Conservation (phyloP, 2,888 invertebrate genomes). For the Phorcus lineatus region DNA sequence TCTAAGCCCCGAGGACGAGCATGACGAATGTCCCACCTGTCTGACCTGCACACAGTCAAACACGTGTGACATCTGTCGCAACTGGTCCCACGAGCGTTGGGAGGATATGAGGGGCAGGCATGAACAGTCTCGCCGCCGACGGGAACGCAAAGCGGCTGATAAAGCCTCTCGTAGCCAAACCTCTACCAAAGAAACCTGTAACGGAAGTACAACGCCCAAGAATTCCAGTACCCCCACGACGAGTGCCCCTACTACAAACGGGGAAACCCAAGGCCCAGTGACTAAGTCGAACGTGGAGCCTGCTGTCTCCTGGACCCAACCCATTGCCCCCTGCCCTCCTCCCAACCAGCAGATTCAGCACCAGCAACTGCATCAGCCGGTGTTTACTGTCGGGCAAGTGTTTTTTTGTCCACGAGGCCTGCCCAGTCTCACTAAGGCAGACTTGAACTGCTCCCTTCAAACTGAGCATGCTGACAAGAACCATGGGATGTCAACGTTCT, state of each 20-base stretch:
- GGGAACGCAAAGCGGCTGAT: conserved; percentile 18
- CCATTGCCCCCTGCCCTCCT: conserved; percentile 20
- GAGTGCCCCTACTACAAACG: neutral
- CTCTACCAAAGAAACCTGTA: conserved; percentile 2
- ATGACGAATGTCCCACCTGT: conserved; percentile 22
- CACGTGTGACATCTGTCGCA: conserved; percentile 18
- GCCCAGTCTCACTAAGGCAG: conserved; percentile 25
- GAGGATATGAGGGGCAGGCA: conserved; percentile 18
- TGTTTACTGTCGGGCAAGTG: conserved; percentile 23
- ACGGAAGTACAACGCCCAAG: neutral
- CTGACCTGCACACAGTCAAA: conserved; percentile 19
- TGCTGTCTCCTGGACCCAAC: conserved; percentile 4
- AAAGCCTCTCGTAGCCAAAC: conserved; percentile 21
- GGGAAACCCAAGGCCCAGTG: neutral
- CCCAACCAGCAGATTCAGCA: neutral
- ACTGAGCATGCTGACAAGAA: conserved; percentile 20
- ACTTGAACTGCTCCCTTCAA: conserved; percentile 16
- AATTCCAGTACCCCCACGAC: neutral
- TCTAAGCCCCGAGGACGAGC: conserved; percentile 18
- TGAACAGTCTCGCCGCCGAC: conserved; percentile 14
- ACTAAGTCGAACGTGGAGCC: neutral
- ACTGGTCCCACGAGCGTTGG: conserved; percentile 17
- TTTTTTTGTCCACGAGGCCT: conserved; percentile 23
- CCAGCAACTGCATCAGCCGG: neutral
- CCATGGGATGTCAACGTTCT: neutral